Evolutionary conservation across 2,888 invertebrate genomes (phyloP).

Genomic region (Pyralis farinalis): DNA sequence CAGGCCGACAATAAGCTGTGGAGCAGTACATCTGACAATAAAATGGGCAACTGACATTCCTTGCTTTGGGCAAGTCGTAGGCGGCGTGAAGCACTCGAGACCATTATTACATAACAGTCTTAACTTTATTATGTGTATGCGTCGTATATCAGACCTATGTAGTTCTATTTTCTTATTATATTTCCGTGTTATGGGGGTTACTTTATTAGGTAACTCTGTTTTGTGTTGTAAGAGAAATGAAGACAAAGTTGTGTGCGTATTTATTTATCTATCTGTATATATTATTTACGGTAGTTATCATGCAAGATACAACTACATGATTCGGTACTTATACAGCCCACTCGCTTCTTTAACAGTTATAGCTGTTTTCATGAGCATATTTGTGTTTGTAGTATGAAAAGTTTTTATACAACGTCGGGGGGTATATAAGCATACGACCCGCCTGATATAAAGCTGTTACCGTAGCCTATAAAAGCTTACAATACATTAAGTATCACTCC

Average conservation of each 20-base stretch:
- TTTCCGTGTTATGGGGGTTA: neutral
- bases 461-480: neutral
- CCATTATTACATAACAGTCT: conserved; percentile 5
- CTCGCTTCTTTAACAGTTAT: no score
- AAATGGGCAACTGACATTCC: conserved; percentile 36
- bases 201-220: neutral
- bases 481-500: no score
- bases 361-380: no score
- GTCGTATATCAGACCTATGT: conserved; percentile 2
- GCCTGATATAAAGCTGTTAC: neutral
- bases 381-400: no score
- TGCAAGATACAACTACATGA: no score
- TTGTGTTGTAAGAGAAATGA: no score
- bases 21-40: conserved; percentile 35
- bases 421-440: neutral
- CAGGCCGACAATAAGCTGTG: conserved; percentile 36
- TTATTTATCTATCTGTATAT: no score
- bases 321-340: no score
- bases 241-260: no score
- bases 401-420: no score
- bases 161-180: conserved; percentile 1
- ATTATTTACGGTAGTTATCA: no score
- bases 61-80: conserved; percentile 24
- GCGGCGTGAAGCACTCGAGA: conserved; percentile 14
- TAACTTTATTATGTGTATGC: conserved; percentile 6